Evolutionary conservation across 30 jellyfish, hydroid and myxozoan genomes (phyloP).

Genomic region (Rhopilema esculentum): DNA sequence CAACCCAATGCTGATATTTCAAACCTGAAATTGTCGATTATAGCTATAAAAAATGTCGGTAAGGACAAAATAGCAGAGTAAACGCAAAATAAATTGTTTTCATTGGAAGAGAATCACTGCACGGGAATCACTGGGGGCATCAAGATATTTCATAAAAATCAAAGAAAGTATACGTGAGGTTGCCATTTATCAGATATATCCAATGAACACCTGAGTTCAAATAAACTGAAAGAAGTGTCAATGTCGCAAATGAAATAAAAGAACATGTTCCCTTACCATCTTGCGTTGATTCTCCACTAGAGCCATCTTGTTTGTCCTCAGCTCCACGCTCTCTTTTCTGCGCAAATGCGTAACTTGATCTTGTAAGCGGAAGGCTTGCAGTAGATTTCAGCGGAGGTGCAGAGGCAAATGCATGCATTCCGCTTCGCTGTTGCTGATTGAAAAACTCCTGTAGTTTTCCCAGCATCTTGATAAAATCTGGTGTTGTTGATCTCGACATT

Average conservation of each 20-base stretch:
- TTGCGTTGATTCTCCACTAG: conserved; percentile 14
- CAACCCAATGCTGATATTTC: conserved; percentile 98
- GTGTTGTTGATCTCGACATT: conserved; percentile 95
- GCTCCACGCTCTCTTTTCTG: background rate
- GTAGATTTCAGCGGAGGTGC: conserved; percentile 43
- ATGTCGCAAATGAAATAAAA: background rate
- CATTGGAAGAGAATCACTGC: no score
- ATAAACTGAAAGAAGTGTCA: no score
- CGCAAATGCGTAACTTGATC: conserved; percentile 20
- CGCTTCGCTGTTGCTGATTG: conserved; percentile 93
- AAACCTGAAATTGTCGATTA: conserved; percentile 81
- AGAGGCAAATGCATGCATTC: conserved; percentile 87
- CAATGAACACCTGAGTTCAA: no score
- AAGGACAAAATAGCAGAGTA: no score
- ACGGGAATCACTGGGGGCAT: no score
- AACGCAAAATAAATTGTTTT: no score
- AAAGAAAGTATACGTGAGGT: no score
- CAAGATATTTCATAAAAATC: no score
- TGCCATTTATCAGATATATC: no score
- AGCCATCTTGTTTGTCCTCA: conserved; percentile 39
- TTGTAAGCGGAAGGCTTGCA: conserved; percentile 26
- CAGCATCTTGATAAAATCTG: conserved; percentile 85
- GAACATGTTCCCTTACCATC: conserved; percentile 43
- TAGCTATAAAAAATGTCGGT: no score
- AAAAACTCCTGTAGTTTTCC: conserved; percentile 89